Conservation (phyloP, 2,113 vertebrate species). For the Phalacrocorax brasilianus region DNA sequence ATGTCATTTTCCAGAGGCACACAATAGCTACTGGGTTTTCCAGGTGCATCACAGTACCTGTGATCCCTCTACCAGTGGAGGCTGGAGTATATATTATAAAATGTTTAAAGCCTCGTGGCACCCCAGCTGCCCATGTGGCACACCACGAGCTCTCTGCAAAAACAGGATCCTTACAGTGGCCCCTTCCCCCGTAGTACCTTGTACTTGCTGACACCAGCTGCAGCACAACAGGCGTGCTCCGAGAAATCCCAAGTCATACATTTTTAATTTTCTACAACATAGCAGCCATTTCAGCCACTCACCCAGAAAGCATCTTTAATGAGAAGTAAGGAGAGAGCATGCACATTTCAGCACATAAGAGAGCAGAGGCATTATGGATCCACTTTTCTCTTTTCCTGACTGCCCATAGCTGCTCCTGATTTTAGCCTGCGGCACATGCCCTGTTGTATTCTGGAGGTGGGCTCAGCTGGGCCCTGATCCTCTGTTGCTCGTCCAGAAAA, state of each 20-base stretch:
- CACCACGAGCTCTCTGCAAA: accelerated
- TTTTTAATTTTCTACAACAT: slow-evolving; percentile 40
- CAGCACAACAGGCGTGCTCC: not conserved
- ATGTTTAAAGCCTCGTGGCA: not conserved
- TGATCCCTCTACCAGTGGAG: not conserved
- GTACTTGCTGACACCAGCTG: not conserved
- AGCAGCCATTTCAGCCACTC: slow-evolving; percentile 22
- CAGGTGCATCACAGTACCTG: not conserved
- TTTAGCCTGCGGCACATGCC: not conserved
- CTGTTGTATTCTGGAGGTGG: not conserved
- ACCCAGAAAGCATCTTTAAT: not conserved
- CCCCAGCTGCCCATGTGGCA: not conserved
- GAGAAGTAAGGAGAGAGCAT: not conserved
- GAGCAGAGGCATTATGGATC: not conserved
- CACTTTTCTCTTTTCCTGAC: not conserved
- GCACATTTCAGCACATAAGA: not conserved
- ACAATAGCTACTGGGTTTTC: not conserved
- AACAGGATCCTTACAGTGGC: accelerated
- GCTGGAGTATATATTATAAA: not conserved
- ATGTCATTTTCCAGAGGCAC: not conserved
- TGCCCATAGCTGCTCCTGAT: not conserved
- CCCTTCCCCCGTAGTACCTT: not conserved
- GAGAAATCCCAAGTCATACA: slow-evolving; percentile 31
- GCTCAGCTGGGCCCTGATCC: not conserved
- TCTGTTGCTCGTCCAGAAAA: accelerated